phyloP scores from a whole-genome alignment of 1,140 invertebrate genomes.

The Caenorhabditis briggsae region DNA sequence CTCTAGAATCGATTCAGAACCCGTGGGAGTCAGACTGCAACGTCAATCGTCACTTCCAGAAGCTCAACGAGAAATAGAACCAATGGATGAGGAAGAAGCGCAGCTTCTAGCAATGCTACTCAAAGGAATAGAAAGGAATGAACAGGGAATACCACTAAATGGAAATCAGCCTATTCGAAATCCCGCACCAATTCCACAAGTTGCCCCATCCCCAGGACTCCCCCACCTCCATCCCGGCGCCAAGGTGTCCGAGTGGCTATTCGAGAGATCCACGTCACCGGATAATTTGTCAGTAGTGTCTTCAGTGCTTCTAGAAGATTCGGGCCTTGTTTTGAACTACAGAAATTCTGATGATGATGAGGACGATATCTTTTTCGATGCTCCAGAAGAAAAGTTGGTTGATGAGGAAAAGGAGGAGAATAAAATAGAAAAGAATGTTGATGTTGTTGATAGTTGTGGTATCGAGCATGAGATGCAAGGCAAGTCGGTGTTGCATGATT shows the following conservation, averaged over 20 bases:
- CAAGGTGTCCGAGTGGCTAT: slow-evolving; percentile 43
- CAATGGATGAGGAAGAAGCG: slow-evolving; percentile 36
- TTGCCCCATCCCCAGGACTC: neutral
- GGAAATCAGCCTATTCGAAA: slow-evolving; percentile 10
- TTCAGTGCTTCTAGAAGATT: slow-evolving; percentile 27
- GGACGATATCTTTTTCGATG: slow-evolving; percentile 29
- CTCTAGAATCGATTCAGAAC: slow-evolving; percentile 21
- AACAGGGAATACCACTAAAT: neutral
- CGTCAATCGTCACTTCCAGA: slow-evolving; percentile 26
- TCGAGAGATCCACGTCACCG: slow-evolving; percentile 20
- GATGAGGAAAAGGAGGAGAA: no score
- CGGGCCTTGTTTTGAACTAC: slow-evolving; percentile 13
- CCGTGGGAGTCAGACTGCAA: neutral
- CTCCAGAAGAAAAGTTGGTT: slow-evolving; percentile 18
- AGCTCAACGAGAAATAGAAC: neutral
- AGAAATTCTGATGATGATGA: slow-evolving; percentile 14
- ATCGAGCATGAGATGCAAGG: slow-evolving; percentile 44
- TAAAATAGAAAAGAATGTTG: no score
- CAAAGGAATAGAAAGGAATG: slow-evolving; percentile 29
- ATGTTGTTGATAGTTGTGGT: neutral
- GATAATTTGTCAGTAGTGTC: slow-evolving; percentile 31
- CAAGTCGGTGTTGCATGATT: neutral
- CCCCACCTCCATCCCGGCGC: neutral
- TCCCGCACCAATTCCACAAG: neutral
- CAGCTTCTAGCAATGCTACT: slow-evolving; percentile 23